Conservation (phyloP, 2,113 vertebrate genomes). For the Syngnathoides biaculeatus region DNA sequence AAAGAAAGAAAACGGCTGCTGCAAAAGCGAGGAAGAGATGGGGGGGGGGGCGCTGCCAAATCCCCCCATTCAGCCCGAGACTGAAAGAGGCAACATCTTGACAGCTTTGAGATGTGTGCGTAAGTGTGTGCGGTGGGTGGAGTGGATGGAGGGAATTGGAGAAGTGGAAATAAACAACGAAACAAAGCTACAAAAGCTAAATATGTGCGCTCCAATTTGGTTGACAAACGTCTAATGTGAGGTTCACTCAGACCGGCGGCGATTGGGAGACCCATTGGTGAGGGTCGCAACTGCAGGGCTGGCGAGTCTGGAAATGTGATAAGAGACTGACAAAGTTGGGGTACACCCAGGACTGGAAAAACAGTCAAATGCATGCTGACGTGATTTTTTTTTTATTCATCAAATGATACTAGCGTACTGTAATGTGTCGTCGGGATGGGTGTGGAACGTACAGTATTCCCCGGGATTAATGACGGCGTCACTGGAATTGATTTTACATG, state of each 20-base stretch:
- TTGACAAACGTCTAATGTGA: not conserved
- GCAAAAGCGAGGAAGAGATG: constrained; percentile 27
- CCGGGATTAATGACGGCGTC: too few relatives aligned
- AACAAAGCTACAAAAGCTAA: not conserved
- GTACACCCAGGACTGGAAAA: not conserved
- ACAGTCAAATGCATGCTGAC: too few relatives aligned
- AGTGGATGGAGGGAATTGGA: constrained; percentile 12
- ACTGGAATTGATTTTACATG: too few relatives aligned
- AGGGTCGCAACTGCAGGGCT: not conserved
- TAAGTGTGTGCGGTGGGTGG: not conserved
- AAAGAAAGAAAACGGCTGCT: constrained; percentile 10
- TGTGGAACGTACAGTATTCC: too few relatives aligned
- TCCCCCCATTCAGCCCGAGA: constrained; percentile 64
- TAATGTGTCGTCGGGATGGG: too few relatives aligned
- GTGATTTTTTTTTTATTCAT: too few relatives aligned
- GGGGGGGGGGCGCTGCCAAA: constrained; percentile 52
- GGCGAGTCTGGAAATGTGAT: not conserved
- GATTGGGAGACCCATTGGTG: not conserved
- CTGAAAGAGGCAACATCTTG: constrained; percentile 62
- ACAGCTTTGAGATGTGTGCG: constrained; percentile 59
- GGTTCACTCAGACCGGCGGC: not conserved
- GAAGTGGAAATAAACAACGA: not conserved
- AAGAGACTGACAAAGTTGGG: not conserved
- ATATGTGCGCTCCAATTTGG: not conserved
- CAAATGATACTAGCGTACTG: too few relatives aligned